phyloP scores from a whole-genome alignment of 2,888 invertebrate genomes.

The Ophion costatus region DNA sequence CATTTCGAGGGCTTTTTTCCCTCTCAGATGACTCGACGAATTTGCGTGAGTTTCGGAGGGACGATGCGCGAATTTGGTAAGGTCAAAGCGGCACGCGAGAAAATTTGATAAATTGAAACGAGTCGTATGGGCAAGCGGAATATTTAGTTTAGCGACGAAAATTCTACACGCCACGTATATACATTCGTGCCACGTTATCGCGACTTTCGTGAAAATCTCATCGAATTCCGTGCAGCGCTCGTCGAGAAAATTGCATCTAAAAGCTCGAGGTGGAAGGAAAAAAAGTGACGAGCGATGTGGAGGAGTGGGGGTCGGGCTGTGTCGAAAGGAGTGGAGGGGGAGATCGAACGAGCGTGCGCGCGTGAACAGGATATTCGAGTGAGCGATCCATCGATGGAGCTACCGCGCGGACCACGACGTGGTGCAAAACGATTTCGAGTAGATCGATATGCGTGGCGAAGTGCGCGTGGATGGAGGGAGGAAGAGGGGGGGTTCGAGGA shows the following conservation, averaged over 20 bases:
- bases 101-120: conserved; percentile 9
- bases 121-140: background rate
- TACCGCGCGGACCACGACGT: conserved; percentile 10
- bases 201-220: conserved; percentile 16
- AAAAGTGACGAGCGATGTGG: conserved; percentile 16
- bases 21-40: background rate
- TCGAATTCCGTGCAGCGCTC: conserved; percentile 10
- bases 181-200: conserved; percentile 15
- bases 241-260: conserved; percentile 27
- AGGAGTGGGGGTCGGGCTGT: background rate
- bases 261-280: conserved; percentile 44
- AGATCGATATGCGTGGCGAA: conserved; percentile 78
- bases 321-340: background rate
- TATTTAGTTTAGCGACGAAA: background rate
- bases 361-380: conserved; percentile 55
- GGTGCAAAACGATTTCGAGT: conserved; percentile 71
- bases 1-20: too few species aligned
- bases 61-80: background rate
- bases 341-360: conserved; percentile 32
- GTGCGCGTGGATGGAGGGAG: conserved; percentile 48
- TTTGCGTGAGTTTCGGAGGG: background rate
- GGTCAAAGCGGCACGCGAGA: background rate
- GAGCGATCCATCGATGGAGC: conserved; percentile 41
- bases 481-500: conserved; percentile 29
- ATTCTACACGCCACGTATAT: background rate